Percentiles rank a stretch among this genome's conserved stretches.
Conservation (phyloP, 2,888 invertebrate species). For the Linyphia triangularis region DNA sequence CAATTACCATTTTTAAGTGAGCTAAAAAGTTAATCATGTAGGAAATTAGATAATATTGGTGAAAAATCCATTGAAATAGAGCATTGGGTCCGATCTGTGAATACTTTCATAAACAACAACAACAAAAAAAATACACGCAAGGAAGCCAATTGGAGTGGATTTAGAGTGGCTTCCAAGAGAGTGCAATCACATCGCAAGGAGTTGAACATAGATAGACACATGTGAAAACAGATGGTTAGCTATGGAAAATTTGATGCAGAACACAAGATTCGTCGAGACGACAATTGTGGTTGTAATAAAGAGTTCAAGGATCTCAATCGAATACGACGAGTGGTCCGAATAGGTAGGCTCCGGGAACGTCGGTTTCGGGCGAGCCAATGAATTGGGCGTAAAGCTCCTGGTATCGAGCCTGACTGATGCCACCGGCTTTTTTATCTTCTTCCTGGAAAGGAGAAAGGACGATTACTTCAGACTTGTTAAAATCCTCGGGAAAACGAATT, state of each 20-base stretch:
- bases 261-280: slow-evolving; percentile 4
- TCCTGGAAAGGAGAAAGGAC: slow-evolving; percentile 82
- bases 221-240: slow-evolving; percentile 21
- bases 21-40: too few relatives aligned
- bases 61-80: too few relatives aligned
- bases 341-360: slow-evolving; percentile 86
- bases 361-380: slow-evolving; percentile 87
- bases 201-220: slow-evolving; percentile 17
- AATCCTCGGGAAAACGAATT: too few relatives aligned
- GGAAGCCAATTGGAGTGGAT: background rate
- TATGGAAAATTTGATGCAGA: slow-evolving; percentile 24
- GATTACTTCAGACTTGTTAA: background rate
- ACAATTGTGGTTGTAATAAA: slow-evolving; percentile 3
- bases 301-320: slow-evolving; percentile 15
- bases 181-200: slow-evolving; percentile 36
- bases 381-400: slow-evolving; percentile 91
- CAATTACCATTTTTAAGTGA: too few relatives aligned
- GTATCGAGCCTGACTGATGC: slow-evolving; percentile 87
- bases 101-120: background rate
- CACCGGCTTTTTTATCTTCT: slow-evolving; percentile 89
- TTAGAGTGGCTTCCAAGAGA: background rate
- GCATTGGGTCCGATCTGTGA: background rate
- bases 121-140: background rate
- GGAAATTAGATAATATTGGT: too few relatives aligned
- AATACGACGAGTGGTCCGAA: slow-evolving; percentile 86